Evolutionary conservation across 1,140 invertebrate genomes (phyloP).

Genomic region (Drosophila littoralis): DNA sequence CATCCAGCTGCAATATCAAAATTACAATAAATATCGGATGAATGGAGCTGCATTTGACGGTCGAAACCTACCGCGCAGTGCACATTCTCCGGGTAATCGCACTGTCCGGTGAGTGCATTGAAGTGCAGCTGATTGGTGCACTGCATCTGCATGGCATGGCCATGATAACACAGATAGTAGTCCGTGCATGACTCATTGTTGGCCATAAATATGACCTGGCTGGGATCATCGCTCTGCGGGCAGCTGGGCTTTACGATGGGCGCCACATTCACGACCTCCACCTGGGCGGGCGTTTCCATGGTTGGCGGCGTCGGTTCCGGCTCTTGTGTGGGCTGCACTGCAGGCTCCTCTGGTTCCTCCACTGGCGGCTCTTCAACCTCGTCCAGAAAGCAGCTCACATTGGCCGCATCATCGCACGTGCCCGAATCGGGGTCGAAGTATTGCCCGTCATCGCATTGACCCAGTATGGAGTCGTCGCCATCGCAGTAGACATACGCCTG

Average conservation of each 20-base stretch:
- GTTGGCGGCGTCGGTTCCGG: constrained; percentile 39
- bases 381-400: constrained; percentile 73
- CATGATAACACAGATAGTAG: constrained; percentile 78
- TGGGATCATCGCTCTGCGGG: constrained; percentile 70
- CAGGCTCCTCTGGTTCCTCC: constrained; percentile 21
- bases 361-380: constrained; percentile 55
- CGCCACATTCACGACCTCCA: constrained; percentile 55
- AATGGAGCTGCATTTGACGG: not conserved
- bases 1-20: constrained; percentile 44
- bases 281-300: constrained; percentile 26
- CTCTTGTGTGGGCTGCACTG: not conserved
- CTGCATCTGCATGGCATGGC: constrained; percentile 77
- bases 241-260: constrained; percentile 67
- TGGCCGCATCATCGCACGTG: constrained; percentile 56
- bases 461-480: constrained; percentile 66
- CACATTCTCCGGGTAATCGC: constrained; percentile 72
- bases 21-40: no score
- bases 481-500: constrained; percentile 73
- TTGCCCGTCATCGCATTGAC: constrained; percentile 64
- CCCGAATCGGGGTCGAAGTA: constrained; percentile 68
- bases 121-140: constrained; percentile 75
- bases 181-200: constrained; percentile 65
- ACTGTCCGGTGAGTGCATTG: constrained; percentile 64
- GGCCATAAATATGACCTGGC: constrained; percentile 69
- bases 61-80: constrained; percentile 63